phyloP scores from a whole-genome alignment of 2,113 vertebrate genomes.

The Eptatretus burgeri region DNA sequence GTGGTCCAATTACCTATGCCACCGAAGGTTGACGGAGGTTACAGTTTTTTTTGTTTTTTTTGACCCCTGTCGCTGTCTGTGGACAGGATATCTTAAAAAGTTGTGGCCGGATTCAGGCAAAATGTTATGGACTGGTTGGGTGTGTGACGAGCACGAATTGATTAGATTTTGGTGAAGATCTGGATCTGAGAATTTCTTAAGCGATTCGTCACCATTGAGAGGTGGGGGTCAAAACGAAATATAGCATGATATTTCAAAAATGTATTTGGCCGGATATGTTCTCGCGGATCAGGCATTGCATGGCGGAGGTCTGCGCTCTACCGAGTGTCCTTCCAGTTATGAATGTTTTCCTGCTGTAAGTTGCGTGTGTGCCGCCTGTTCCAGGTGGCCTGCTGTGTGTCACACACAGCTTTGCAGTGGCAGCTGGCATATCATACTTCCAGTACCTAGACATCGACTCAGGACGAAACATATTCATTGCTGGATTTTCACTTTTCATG shows the following conservation, averaged over 20 bases:
- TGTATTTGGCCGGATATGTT: not conserved
- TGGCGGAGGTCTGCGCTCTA: no score
- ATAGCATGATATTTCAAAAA: not conserved
- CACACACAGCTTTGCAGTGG: constrained; percentile 28
- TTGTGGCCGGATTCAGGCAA: no score
- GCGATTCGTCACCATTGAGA: no score
- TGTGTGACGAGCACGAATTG: no score
- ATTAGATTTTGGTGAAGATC: no score
- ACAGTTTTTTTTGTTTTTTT: no score
- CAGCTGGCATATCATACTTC: constrained; percentile 36
- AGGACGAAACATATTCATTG: constrained; percentile 42
- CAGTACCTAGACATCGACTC: constrained; percentile 38
- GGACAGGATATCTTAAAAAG: no score
- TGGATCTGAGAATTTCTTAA: no score
- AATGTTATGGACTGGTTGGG: no score
- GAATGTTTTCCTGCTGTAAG: not conserved
- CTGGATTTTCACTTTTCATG: constrained; percentile 46
- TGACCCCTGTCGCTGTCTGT: no score
- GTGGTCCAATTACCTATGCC: no score
- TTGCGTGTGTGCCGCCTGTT: not conserved
- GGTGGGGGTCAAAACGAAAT: not conserved
- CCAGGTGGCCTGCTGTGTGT: constrained; percentile 33
- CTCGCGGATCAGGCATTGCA: not conserved
- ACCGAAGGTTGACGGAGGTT: no score
- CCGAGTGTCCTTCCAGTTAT: not conserved